phyloP scores from a whole-genome alignment of 2,888 invertebrate genomes.

The Lochmaea capreae region DNA sequence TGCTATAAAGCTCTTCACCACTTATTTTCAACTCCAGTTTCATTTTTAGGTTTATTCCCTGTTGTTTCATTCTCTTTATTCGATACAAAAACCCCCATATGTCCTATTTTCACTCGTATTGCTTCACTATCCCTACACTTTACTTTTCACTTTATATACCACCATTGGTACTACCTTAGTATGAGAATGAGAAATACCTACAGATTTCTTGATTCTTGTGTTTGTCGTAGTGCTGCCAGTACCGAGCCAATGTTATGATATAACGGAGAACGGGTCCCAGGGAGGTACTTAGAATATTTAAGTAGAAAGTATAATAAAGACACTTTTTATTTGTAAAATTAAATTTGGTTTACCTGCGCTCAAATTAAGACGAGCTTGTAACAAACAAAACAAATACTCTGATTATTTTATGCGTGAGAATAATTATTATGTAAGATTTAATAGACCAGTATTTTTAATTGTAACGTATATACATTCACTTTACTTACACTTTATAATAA shows the following conservation, averaged over 20 bases:
- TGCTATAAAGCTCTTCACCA: slow-evolving; percentile 36
- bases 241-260: slow-evolving; percentile 34
- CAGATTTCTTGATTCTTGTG: slow-evolving; percentile 36
- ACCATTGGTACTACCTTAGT: slow-evolving; percentile 31
- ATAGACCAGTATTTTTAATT: no score
- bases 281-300: slow-evolving; percentile 24
- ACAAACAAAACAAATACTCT: no score
- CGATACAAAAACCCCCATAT: slow-evolving; percentile 20
- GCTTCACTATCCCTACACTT: slow-evolving; percentile 34
- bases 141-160: slow-evolving; percentile 35
- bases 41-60: slow-evolving; percentile 13
- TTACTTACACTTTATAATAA: no score
- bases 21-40: slow-evolving; percentile 21
- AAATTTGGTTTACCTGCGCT: no score
- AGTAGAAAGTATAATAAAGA: neutral
- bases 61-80: neutral
- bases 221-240: slow-evolving; percentile 39
- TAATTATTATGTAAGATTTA: no score
- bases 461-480: no score
- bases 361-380: no score
- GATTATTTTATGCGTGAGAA: no score
- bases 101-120: slow-evolving; percentile 28
- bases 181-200: slow-evolving; percentile 36
- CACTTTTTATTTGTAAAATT: no score
- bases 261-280: slow-evolving; percentile 40